Evolutionary conservation across 2,888 invertebrate genomes (phyloP), one percentile per base, ranked within the genome.

Genomic region (Drosophila lacicola): DNA sequence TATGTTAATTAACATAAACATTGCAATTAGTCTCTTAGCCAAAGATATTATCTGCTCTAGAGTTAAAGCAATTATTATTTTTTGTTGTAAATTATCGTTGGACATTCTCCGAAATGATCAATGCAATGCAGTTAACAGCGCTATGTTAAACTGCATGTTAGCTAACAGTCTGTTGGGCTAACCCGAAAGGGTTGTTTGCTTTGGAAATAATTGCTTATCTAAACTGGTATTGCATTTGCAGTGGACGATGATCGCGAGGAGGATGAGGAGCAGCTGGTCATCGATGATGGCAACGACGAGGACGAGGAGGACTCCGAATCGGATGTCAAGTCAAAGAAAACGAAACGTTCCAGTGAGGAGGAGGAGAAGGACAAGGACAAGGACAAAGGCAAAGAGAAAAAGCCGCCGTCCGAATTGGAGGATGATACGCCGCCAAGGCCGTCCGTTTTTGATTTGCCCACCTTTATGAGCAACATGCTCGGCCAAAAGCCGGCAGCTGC

Each of bases 221-320:
- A 29, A 29, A 29, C 29, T 29, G 29, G 8, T 2, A 8, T 29
- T 42, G n/a, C 13, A 6, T 21, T 11, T 62, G 4, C 53, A 91
- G 94, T 94, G 58, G 94, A 94, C 78, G 94, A 94, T 57, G 94
- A 94, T 83, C 82, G 62, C 2, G 94, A 94, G 64, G 92, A 92
- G 42, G 82, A 76, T 74, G 94, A 94, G 63, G 94, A 94, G 90
- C 91, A 91, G 70, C 74, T 91, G 69, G 87, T 92, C 57, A 84
- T 92, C 51, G 90, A 91, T 71, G 90, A 92, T 77, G 91, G 90
- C 61, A 90, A 91, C 53, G 82, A 66, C 50, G 91, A 91, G 37
- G 75, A 75, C 0, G 68, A 85, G 21, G 78, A 80, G 0, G 75
- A 70, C 0, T 56, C 64, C 60, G 91, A 91, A 13, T 49, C 83